A percentile compares a stretch with the other conserved stretches of the same genome.
Conservation (phyloP, 1,140 invertebrate species). For the Sitobion miscanthi region DNA sequence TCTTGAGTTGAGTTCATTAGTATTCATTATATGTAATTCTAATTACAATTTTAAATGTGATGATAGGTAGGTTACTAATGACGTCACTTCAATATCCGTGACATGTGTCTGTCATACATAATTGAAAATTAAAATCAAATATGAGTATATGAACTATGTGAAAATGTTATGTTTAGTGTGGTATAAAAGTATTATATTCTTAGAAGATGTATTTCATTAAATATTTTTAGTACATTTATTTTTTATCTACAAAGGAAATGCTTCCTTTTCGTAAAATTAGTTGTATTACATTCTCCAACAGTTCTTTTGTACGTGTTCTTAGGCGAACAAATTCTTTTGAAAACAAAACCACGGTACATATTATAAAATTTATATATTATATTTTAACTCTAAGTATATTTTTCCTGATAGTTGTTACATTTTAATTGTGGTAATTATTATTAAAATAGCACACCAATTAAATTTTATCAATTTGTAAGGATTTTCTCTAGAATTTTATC, state of each 20-base stretch:
- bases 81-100: conserved; percentile 38
- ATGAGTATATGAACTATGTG: not conserved
- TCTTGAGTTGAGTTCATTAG: conserved; percentile 7
- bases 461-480: not conserved
- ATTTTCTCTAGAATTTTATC: not conserved
- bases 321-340: conserved; percentile 53
- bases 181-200: not conserved
- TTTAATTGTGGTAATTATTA: not conserved
- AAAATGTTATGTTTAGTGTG: not conserved
- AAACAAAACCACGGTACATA: conserved; percentile 39
- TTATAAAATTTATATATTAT: not conserved
- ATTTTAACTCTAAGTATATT: not conserved
- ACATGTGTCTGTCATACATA: conserved; percentile 51
- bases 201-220: not conserved
- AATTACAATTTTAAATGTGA: conserved; percentile 53
- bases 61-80: conserved; percentile 47
- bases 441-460: not conserved
- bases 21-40: conserved; percentile 22
- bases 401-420: not conserved
- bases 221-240: not conserved
- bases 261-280: conserved; percentile 54
- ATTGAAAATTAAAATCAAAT: conserved; percentile 1
- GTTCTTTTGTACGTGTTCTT: conserved; percentile 43
- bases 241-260: conserved; percentile 31
- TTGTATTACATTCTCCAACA: conserved; percentile 46